Evolutionary conservation across 2,888 invertebrate genomes (phyloP).

Genomic region (Agonum fuliginosum): DNA sequence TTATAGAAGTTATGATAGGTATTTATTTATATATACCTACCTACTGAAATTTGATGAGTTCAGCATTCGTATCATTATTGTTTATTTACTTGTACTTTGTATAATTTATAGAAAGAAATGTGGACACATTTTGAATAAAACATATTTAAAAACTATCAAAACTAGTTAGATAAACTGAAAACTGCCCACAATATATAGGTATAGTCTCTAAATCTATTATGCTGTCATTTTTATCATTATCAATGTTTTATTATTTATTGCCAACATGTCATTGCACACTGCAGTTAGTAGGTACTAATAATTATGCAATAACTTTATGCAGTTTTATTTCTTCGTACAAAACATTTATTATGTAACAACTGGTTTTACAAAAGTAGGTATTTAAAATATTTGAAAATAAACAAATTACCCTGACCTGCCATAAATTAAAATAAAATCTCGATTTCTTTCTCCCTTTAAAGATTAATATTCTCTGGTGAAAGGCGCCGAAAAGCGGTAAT

Average conservation of each 20-base stretch:
- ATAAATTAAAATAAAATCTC: constrained; percentile 1
- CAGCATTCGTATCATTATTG: too few relatives aligned
- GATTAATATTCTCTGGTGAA: constrained; percentile 12
- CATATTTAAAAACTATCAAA: too few relatives aligned
- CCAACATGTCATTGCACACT: neutral
- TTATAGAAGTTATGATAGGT: too few relatives aligned
- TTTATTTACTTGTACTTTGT: too few relatives aligned
- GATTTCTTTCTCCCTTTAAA: neutral
- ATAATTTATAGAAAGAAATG: too few relatives aligned
- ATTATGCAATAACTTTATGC: too few relatives aligned
- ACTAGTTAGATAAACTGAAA: neutral
- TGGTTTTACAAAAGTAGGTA: too few relatives aligned
- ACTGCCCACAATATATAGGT: neutral
- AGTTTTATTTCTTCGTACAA: neutral
- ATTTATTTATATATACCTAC: too few relatives aligned
- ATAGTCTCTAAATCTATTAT: neutral
- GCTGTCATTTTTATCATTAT: neutral
- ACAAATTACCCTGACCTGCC: neutral
- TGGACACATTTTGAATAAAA: too few relatives aligned
- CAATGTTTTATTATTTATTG: neutral
- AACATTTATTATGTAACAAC: neutral
- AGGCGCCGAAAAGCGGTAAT: constrained; percentile 39
- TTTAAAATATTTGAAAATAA: neutral
- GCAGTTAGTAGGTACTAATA: too few relatives aligned
- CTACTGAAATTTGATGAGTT: too few relatives aligned